A percentile compares a stretch with the other conserved stretches of the same genome.
Evolutionary conservation across 2,888 invertebrate genomes (phyloP).

Genomic region (Micropterix aruncella): DNA sequence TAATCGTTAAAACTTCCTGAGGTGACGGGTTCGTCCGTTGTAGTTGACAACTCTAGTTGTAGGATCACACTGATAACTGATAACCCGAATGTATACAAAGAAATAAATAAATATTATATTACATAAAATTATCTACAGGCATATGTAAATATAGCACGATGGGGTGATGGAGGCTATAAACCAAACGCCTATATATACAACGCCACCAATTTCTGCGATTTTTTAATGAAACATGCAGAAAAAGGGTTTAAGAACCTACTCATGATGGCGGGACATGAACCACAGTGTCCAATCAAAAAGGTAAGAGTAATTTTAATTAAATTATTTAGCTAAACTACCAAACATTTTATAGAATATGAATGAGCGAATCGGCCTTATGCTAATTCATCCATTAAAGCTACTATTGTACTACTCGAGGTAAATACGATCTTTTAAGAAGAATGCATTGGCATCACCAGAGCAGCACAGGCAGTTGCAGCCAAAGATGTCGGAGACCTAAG

Average conservation of each 20-base stretch:
- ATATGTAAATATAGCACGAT: slow-evolving; percentile 9
- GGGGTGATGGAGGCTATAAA: slow-evolving; percentile 8
- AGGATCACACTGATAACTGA: too few relatives aligned
- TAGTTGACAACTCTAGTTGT: too few relatives aligned
- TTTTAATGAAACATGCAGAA: slow-evolving; percentile 8
- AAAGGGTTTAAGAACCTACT: slow-evolving; percentile 8
- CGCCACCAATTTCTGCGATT: slow-evolving; percentile 7
- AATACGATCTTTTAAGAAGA: too few relatives aligned
- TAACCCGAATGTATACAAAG: too few relatives aligned
- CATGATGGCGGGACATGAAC: slow-evolving; percentile 3
- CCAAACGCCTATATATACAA: slow-evolving; percentile 10
- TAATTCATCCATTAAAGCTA: neutral
- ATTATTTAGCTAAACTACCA: neutral
- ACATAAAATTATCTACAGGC: too few relatives aligned
- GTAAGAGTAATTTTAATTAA: slow-evolving; percentile 5
- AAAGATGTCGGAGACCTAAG: too few relatives aligned
- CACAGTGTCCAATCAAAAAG: slow-evolving; percentile 8
- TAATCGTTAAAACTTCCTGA: too few relatives aligned
- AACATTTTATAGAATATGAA: neutral
- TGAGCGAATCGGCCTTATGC: neutral
- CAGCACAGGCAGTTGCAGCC: too few relatives aligned
- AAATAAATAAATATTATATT: too few relatives aligned
- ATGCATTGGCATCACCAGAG: too few relatives aligned
- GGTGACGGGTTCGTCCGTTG: too few relatives aligned
- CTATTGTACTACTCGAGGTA: too few relatives aligned